A percentile compares a stretch with the other conserved stretches of the same genome.
Conservation (phyloP, 2,113 vertebrate genomes). For the Eidolon helvum region DNA sequence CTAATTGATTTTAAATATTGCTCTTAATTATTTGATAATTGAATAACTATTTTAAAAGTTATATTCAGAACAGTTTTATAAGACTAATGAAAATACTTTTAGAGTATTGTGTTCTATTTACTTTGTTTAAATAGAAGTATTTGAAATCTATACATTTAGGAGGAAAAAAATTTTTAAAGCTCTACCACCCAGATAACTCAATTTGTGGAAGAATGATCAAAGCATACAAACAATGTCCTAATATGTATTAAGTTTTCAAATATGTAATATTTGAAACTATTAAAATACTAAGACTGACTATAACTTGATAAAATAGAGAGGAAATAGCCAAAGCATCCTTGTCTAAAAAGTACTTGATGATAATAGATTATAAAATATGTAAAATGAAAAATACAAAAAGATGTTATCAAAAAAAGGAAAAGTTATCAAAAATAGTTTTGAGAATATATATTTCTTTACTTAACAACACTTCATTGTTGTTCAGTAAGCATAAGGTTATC, state of each 20-base stretch:
- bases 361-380: neutral
- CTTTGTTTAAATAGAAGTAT: neutral
- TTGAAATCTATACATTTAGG: neutral
- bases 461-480: neutral
- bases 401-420: neutral
- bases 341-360: neutral
- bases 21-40: neutral
- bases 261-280: neutral
- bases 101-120: neutral
- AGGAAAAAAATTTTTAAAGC: neutral
- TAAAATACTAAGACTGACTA: neutral
- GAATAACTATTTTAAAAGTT: neutral
- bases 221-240: neutral
- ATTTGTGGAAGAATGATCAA: neutral
- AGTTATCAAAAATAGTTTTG: neutral
- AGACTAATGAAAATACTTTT: neutral
- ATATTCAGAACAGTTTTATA: neutral
- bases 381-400: neutral
- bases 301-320: neutral
- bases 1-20: neutral
- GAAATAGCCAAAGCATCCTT: neutral
- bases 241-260: neutral
- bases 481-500: neutral
- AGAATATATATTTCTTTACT: neutral
- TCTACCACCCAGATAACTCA: neutral